phyloP scores from a whole-genome alignment of 2,888 invertebrate species.

The Acanthosepion pharaonis region DNA sequence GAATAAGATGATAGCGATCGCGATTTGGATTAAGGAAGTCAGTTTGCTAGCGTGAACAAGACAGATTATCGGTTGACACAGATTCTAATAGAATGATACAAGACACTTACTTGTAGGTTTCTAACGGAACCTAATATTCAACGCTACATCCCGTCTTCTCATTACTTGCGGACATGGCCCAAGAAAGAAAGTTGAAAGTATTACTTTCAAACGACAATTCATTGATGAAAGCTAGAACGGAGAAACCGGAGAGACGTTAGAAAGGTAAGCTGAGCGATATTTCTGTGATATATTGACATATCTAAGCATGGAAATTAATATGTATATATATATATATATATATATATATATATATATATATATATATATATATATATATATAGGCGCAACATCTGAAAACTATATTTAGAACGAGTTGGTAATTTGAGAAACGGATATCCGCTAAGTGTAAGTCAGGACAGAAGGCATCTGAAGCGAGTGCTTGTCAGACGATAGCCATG shows the following conservation, averaged over 20 bases:
- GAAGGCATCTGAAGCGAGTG: neutral
- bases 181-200: neutral
- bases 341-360: neutral
- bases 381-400: neutral
- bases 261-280: neutral
- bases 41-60: no score
- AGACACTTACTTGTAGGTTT: neutral
- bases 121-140: neutral
- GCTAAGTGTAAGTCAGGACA: neutral
- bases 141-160: neutral
- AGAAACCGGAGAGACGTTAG: neutral
- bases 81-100: neutral
- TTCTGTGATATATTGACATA: neutral
- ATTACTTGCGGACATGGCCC: no score
- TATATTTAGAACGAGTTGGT: neutral
- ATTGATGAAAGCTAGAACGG: neutral
- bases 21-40: no score
- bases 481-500: neutral
- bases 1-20: neutral
- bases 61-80: neutral
- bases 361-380: neutral
- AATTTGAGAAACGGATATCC: neutral
- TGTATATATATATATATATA: no score
- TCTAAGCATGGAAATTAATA: no score
- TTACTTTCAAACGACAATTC: slow-evolving; percentile 6